Evolutionary conservation across 2,113 vertebrate genomes (phyloP).

Genomic region (Eulemur macaco): DNA sequence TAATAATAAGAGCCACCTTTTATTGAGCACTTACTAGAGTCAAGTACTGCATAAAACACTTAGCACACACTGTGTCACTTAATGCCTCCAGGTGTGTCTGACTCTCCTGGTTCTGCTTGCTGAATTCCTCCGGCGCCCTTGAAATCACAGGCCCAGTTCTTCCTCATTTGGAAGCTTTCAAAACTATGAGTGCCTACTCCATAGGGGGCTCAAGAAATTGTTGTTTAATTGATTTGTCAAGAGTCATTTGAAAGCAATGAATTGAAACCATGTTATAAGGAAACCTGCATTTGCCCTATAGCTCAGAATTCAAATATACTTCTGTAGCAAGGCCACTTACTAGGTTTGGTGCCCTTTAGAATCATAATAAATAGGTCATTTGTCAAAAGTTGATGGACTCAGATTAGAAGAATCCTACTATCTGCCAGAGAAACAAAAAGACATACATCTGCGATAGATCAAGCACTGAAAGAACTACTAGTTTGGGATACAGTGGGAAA

Average conservation of each 20-base stretch:
- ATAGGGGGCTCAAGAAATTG: background rate
- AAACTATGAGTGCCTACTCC: background rate
- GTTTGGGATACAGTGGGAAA: background rate
- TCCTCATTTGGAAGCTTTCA: background rate
- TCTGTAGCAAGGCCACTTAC: background rate
- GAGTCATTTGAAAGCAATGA: conserved; percentile 13
- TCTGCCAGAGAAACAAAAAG: background rate
- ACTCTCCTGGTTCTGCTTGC: background rate
- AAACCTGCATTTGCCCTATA: background rate
- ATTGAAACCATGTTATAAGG: background rate
- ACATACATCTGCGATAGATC: background rate
- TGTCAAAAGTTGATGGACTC: conserved; percentile 21
- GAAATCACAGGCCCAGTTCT: background rate
- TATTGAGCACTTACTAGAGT: background rate
- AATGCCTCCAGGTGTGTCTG: background rate
- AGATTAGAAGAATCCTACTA: background rate
- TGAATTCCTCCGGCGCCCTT: background rate
- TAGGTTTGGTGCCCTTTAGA: background rate
- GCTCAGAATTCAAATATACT: conserved; percentile 1
- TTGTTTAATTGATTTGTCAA: background rate
- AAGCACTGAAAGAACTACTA: background rate
- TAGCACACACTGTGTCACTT: background rate
- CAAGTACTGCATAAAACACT: background rate
- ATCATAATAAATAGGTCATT: background rate
- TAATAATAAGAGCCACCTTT: background rate